phyloP scores from a whole-genome alignment of 2,113 vertebrate species.

The Barnardius zonarius region DNA sequence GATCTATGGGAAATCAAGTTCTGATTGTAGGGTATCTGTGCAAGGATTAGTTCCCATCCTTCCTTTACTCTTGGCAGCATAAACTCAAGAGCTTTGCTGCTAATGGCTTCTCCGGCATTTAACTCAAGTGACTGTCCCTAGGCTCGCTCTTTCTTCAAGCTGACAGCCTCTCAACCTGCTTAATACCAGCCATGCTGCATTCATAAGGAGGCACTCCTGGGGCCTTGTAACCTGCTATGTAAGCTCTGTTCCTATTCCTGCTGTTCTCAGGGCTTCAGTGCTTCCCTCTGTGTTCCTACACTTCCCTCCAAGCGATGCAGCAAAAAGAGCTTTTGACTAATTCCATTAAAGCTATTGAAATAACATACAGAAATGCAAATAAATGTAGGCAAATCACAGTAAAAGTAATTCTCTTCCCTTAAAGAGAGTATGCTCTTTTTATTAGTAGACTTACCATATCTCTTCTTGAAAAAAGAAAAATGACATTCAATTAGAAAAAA shows the following conservation, averaged over 20 bases:
- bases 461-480: not conserved
- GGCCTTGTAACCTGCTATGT: constrained; percentile 12
- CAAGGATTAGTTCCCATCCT: not conserved
- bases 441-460: not conserved
- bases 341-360: constrained; percentile 18
- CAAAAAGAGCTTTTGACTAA: constrained; percentile 31
- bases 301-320: not conserved
- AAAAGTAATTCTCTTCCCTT: not conserved
- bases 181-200: not conserved
- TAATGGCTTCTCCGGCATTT: constrained; percentile 5
- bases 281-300: constrained; percentile 15
- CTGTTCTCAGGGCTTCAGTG: not conserved
- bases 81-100: constrained; percentile 26
- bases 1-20: constrained; percentile 21
- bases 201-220: constrained; percentile 15
- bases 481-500: not conserved
- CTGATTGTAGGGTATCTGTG: not conserved
- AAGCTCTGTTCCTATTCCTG: constrained; percentile 20
- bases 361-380: constrained; percentile 19
- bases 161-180: constrained; percentile 35
- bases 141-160: constrained; percentile 30
- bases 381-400: not conserved
- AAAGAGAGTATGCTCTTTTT: not conserved
- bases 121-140: constrained; percentile 22
- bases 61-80: constrained; percentile 20